Base-by-base conservation (phyloP, 2,888 invertebrate genomes). In the Morpho achilles region DNA sequence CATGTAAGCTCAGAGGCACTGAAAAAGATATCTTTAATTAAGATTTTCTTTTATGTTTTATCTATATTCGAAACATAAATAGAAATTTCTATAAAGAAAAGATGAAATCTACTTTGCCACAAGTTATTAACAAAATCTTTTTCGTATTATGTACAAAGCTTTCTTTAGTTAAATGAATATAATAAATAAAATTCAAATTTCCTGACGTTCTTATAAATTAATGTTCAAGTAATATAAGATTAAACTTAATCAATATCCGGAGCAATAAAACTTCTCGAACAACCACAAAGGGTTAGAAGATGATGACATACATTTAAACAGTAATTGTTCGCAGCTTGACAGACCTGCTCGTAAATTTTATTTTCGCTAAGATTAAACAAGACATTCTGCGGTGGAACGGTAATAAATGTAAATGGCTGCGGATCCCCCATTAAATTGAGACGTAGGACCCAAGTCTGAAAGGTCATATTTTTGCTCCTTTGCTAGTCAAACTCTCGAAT, bases 321-420 rank as follows among this genome's bases (percentile, higher is more conserved):
- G 61, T 64, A 61, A 66, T 61, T 61, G 66, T 66, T 66, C 61
- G 53, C 66, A 57, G 62, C 64, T 64, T 64, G 61, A 64, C 66
- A 66, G 62, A 66, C 61, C 59, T 62, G 64, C 58, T 64, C 66
- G 62, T 64, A 66, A 66, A 66, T 66, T 66, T 66, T 66, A 66
- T 66, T 66, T 64, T 66, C 66, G 59, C 64, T 62, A 66, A 64
- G 66, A 66, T 66, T 66, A 66, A 66, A 77, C 76, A 73, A 74
- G 67, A 67, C 75, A 56, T 65, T 67, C 62, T 61, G 64, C 58
- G 64, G 65, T 61, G 63, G 58, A 62, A 49, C 56, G 60, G 64
- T 75, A 79, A 80, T 83, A 81, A 82, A 82, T 79, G 80, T 78
- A 77, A 82, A 81, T 77, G 77, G 76, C 69, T 66, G 59, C 62